phyloP scores from a whole-genome alignment of 2,797 vertebrate species.

The Anas acuta region DNA sequence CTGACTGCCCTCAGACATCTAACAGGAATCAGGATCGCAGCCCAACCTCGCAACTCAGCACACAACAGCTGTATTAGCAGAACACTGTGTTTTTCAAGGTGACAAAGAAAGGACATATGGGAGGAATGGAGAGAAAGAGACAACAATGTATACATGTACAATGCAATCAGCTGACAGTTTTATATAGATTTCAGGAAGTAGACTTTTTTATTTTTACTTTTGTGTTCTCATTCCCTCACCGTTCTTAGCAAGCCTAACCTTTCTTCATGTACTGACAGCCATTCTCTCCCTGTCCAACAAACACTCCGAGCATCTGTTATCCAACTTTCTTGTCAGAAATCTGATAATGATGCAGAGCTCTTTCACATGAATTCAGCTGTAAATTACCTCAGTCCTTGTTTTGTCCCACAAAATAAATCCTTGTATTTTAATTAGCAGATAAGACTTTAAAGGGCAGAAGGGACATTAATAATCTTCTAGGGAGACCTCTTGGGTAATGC shows the following conservation, averaged over 20 bases:
- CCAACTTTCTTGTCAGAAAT: not conserved
- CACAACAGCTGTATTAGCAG: not conserved
- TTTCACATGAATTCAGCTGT: not conserved
- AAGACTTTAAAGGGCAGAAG: slow-evolving; percentile 14
- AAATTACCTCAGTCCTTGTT: not conserved
- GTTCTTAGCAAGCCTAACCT: not conserved
- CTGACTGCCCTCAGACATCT: not conserved
- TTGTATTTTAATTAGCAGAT: slow-evolving; percentile 26
- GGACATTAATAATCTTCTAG: not conserved
- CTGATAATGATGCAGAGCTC: not conserved
- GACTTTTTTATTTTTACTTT: not conserved
- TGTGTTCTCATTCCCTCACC: not conserved
- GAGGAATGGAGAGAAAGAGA: not conserved
- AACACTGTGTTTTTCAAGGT: not conserved
- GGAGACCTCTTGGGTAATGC: not conserved
- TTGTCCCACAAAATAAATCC: not conserved
- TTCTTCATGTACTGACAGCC: not conserved
- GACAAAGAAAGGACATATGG: not conserved
- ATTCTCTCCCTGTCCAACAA: not conserved
- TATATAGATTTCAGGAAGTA: not conserved
- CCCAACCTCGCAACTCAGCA: not conserved
- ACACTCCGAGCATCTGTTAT: not conserved
- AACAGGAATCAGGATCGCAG: not conserved
- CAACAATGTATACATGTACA: not conserved
- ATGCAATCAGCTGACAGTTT: not conserved